These are phyloP conservation scores for Arizona elegans DNA, from an alignment of 2,113 vertebrate genomes.

Conservation along the genomic window DNA sequence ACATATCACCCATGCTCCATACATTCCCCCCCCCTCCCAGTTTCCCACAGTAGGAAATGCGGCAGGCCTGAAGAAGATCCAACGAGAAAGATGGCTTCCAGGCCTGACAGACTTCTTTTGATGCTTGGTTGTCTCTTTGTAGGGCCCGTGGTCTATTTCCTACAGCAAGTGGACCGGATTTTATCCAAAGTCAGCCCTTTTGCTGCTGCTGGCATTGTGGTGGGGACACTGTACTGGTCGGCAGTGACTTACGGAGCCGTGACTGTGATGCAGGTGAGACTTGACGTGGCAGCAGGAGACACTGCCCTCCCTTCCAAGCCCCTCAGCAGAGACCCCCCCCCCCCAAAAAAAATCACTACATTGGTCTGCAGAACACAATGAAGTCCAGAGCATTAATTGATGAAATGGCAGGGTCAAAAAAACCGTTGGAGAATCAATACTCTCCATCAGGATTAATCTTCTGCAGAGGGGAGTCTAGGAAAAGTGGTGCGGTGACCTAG, in stretches of 20 bases:
- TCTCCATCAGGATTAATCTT: background rate
- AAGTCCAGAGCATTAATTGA: background rate
- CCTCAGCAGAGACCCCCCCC: background rate
- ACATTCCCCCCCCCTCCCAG: no score
- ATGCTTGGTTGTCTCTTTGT: background rate
- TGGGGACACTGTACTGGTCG: conserved; percentile 75
- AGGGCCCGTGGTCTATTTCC: conserved; percentile 75
- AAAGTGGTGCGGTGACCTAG: no score
- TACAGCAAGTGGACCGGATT: conserved; percentile 70
- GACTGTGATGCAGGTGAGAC: conserved; percentile 76
- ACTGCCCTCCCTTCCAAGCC: background rate
- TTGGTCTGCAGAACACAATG: background rate
- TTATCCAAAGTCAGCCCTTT: conserved; percentile 73
- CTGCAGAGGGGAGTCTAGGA: background rate
- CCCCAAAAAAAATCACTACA: background rate
- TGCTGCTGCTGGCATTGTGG: conserved; percentile 70
- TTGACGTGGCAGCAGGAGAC: no score
- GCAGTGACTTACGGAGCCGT: conserved; percentile 78
- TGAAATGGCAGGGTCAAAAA: background rate
- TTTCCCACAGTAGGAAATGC: no score
- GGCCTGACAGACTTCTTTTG: background rate
- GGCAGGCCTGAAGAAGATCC: no score
- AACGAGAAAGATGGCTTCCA: no score
- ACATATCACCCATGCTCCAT: no score
- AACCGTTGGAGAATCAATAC: background rate